Conservation (phyloP, 2,797 vertebrate species). For the Sebastes reedi region DNA sequence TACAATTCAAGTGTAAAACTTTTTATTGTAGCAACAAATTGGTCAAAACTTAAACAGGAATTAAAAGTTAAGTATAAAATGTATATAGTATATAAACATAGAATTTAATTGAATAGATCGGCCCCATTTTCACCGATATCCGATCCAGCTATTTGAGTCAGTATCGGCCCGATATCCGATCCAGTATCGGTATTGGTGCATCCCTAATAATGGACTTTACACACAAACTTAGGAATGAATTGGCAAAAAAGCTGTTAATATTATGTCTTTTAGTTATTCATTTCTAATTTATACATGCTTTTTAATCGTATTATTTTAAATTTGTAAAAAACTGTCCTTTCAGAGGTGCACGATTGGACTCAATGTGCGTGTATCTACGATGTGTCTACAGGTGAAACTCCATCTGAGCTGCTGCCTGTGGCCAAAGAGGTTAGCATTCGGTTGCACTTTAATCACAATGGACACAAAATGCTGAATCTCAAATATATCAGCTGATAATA, state of each 20-base stretch:
- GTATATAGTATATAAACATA: too few species aligned
- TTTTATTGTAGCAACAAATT: too few species aligned
- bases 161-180: too few species aligned
- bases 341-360: slow-evolving; percentile 41
- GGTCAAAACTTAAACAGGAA: too few species aligned
- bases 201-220: background rate
- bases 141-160: too few species aligned
- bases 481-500: background rate
- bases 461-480: background rate
- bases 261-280: background rate
- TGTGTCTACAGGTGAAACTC: slow-evolving; percentile 9
- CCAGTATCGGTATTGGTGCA: too few species aligned
- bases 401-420: slow-evolving; percentile 15
- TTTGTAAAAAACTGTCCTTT: background rate
- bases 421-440: slow-evolving; percentile 41
- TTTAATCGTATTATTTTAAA: background rate
- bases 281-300: background rate
- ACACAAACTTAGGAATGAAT: too few species aligned
- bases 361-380: background rate
- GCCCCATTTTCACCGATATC: too few species aligned
- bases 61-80: too few species aligned
- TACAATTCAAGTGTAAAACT: too few species aligned
- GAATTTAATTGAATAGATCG: too few species aligned
- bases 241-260: background rate
- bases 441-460: background rate